phyloP scores from a whole-genome alignment of 1,140 invertebrate genomes.

The Choristoneura fumiferana region DNA sequence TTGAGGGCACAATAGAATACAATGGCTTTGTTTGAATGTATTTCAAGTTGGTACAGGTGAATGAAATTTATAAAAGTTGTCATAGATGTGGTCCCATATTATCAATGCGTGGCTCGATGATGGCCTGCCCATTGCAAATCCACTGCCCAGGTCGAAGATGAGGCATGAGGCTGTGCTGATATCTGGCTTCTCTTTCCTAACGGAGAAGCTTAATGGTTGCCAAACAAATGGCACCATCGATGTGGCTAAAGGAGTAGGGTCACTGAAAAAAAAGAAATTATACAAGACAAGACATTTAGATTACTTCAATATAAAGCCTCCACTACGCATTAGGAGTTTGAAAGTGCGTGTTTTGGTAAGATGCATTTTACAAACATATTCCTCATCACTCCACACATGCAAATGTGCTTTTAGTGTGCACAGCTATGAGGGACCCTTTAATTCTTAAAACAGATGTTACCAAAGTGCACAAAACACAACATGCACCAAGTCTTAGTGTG shows the following conservation, averaged over 20 bases:
- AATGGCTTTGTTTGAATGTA: no score
- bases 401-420: no score
- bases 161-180: constrained; percentile 36
- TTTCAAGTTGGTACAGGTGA: neutral
- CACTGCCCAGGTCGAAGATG: constrained; percentile 26
- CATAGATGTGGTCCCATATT: constrained; percentile 62
- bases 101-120: constrained; percentile 36
- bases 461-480: no score
- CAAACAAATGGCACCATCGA: constrained; percentile 51
- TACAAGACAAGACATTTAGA: neutral
- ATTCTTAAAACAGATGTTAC: no score
- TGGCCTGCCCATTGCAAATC: constrained; percentile 27
- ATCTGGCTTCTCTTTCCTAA: constrained; percentile 25
- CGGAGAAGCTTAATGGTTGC: constrained; percentile 37
- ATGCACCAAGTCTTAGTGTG: no score
- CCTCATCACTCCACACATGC: no score
- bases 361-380: no score
- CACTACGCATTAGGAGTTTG: no score
- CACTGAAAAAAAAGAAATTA: constrained; percentile 56
- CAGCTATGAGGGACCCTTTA: no score
- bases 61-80: constrained; percentile 47
- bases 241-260: constrained; percentile 62
- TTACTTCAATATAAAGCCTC: no score
- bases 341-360: no score
- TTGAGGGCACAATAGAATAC: no score